Evolutionary conservation across 1,140 invertebrate genomes (phyloP), one percentile per base, ranked within the genome.

Genomic region (Oedothorax gibbosus): DNA sequence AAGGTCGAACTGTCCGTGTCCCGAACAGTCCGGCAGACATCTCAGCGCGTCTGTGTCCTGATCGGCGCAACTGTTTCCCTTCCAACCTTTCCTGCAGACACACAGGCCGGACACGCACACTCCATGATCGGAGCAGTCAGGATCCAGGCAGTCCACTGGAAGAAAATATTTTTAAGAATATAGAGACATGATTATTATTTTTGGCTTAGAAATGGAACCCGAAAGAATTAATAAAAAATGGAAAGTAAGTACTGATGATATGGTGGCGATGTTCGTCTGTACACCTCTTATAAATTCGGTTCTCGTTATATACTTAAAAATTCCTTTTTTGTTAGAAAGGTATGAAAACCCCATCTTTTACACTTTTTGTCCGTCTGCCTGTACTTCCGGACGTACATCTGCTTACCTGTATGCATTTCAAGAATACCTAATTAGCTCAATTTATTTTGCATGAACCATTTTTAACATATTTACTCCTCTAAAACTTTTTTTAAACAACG

Each of bases 81-180:
- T 95, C 97, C 97, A 99, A 2, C 98, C 98, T 7, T 95, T 95
- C 88, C 96, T 94, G 91, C 98, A 99, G 87, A 97, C 95, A 90
- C 98, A 99, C 80, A 95, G 94, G 1, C 98, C 97, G 84, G 96
- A 93, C 53, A 97, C 93, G 90, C 98, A 99, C 88, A 97, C 96
- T 15, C 98, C 98, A 89, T 99, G 97, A 51, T 93, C 94, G n/a
- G 95, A 95, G 91, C 98, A 99, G 49, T 94, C 93, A 2, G 96
- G 94, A 90, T 98, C 96, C 87, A 93, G 90, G 90, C 95, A 97
- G 89, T 96, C 95, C 89, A 93, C 95, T 95, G 54, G 12, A 65
- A 85, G 51, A 72, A 60, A 79, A 35, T 35, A 35, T 35, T 35
- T 35, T 64, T 85, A 69, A 85, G 72, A 56, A 81, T 68, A 68